Percentiles rank a stretch among this genome's conserved stretches.
Evolutionary conservation across 2,888 invertebrate species (phyloP).

Genomic region (Micoletzkya japonica): DNA sequence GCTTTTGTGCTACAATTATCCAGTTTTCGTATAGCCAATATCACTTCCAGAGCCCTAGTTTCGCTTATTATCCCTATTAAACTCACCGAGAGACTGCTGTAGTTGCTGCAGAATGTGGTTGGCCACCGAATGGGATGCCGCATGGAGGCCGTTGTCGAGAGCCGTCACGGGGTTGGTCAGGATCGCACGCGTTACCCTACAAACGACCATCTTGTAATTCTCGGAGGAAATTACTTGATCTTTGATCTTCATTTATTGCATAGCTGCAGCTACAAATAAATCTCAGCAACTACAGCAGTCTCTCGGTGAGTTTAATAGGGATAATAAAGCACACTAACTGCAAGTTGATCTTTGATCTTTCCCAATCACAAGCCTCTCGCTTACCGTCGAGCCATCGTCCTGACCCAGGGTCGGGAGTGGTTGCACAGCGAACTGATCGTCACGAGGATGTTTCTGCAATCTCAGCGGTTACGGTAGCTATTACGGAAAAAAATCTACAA

Average conservation of each 20-base stretch:
- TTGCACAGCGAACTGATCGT: constrained; percentile 49
- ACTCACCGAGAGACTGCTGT: constrained; percentile 38
- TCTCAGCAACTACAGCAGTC: constrained; percentile 41
- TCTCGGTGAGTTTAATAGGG: constrained; percentile 32
- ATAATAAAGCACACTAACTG: neutral
- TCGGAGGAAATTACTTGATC: neutral
- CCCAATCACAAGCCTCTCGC: constrained; percentile 9
- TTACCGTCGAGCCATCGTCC: constrained; percentile 55
- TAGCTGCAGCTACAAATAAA: too few species aligned
- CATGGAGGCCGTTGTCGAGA: constrained; percentile 52
- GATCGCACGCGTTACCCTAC: constrained; percentile 38
- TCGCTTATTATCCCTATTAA: neutral
- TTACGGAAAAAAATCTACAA: too few species aligned
- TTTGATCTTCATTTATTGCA: neutral
- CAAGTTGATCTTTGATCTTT: neutral
- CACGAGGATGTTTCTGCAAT: constrained; percentile 49
- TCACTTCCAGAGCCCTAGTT: neutral
- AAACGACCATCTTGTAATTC: too few species aligned
- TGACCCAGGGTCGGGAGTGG: constrained; percentile 55
- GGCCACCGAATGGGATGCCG: constrained; percentile 47
- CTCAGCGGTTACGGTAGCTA: too few species aligned
- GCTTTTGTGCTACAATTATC: neutral
- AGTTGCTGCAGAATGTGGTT: constrained; percentile 43
- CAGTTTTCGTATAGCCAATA: neutral
- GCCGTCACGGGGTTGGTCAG: constrained; percentile 57